phyloP scores from a whole-genome alignment of 2,113 vertebrate species.

The Grallaria varia region DNA sequence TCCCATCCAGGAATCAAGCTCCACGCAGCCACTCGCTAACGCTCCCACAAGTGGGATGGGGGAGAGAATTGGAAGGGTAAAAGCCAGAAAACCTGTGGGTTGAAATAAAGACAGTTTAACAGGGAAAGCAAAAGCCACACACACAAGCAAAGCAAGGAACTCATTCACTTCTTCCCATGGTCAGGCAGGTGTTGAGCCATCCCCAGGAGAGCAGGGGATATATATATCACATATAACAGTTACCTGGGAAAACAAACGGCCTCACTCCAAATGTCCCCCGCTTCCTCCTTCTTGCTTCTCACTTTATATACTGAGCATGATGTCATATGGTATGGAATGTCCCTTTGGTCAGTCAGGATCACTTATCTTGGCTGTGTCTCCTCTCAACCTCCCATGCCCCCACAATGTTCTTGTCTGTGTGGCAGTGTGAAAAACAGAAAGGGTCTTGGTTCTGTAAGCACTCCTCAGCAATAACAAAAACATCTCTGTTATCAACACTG shows the following conservation, averaged over 20 bases:
- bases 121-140: background rate
- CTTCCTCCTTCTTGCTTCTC: background rate
- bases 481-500: background rate
- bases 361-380: background rate
- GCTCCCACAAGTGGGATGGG: background rate
- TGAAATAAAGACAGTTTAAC: background rate
- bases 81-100: background rate
- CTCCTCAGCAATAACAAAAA: background rate
- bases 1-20: background rate
- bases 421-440: background rate
- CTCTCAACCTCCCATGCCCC: background rate
- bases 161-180: background rate
- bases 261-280: background rate
- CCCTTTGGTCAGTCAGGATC: background rate
- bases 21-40: background rate
- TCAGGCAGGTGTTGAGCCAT: background rate
- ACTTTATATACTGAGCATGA: background rate
- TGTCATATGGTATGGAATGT: background rate
- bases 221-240: background rate
- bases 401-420: rapidly evolving
- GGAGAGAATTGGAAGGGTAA: background rate
- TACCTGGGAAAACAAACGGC: background rate
- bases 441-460: background rate
- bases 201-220: background rate
- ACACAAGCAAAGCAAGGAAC: background rate